A percentile compares a stretch with the other conserved stretches of the same genome.
phyloP scores from a whole-genome alignment of 1,140 invertebrate genomes.

The Heliconius hermathena region DNA sequence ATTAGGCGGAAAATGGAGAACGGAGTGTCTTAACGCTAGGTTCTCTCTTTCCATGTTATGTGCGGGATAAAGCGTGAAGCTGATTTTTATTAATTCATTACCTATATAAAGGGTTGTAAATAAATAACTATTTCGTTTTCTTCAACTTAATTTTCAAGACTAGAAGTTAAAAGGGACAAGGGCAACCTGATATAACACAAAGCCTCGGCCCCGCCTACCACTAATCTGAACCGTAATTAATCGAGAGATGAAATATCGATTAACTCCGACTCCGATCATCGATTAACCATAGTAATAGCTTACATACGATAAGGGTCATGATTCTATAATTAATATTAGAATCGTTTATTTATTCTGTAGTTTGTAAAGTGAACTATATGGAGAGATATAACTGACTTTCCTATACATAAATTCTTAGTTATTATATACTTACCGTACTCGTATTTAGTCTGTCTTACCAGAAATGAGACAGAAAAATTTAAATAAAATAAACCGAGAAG shows the following conservation, averaged over 20 bases:
- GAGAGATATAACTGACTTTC: background rate
- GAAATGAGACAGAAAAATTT: background rate
- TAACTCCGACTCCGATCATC: constrained; percentile 47
- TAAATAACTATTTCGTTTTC: background rate
- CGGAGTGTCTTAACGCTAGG: too few species aligned
- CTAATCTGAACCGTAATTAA: constrained; percentile 73
- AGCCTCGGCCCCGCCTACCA: constrained; percentile 61
- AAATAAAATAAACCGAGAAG: too few species aligned
- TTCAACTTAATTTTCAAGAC: constrained; percentile 47
- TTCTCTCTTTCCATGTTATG: too few species aligned
- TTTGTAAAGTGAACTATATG: background rate
- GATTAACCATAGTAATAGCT: constrained; percentile 38
- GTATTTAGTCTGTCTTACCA: background rate
- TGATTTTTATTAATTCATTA: too few species aligned
- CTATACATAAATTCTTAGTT: background rate
- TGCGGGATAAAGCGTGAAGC: too few species aligned
- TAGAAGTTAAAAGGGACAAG: constrained; percentile 48
- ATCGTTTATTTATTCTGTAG: background rate
- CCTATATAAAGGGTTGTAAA: background rate
- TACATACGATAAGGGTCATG: constrained; percentile 7
- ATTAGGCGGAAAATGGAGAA: too few species aligned
- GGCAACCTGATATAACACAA: constrained; percentile 61
- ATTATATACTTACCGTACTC: too few species aligned
- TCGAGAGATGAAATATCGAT: constrained; percentile 67
- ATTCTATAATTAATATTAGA: constrained; percentile 12